Evolutionary conservation across 2,797 vertebrate species (phyloP).

Genomic region (Babyrousa celebensis): DNA sequence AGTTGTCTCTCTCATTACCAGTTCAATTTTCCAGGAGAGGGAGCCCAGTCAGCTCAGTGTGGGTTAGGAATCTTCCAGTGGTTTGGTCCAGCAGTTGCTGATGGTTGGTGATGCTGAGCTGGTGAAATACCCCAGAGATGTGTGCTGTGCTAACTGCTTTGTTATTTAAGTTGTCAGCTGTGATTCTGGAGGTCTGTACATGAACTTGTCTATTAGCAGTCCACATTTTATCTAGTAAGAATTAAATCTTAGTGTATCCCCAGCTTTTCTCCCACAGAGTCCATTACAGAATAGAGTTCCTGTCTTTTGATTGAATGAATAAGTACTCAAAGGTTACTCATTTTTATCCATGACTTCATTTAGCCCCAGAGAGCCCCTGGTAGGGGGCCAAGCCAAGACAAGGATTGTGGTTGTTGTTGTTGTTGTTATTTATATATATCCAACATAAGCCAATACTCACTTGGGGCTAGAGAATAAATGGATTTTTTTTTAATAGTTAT

Average conservation of each 20-base stretch:
- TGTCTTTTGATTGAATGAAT: neutral
- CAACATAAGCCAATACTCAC: neutral
- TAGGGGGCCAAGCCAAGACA: neutral
- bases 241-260: neutral
- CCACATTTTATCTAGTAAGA: neutral
- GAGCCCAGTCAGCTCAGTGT: neutral
- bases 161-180: neutral
- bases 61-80: neutral
- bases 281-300: neutral
- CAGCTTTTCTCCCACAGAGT: neutral
- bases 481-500: neutral
- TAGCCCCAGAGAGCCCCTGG: neutral
- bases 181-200: neutral
- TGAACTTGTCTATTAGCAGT: neutral
- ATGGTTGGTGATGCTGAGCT: neutral
- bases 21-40: neutral
- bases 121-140: neutral
- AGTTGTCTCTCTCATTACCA: neutral
- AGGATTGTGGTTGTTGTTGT: neutral
- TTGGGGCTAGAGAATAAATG: neutral
- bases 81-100: neutral
- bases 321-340: neutral
- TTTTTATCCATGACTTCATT: neutral
- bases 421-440: neutral
- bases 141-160: neutral